Conservation (phyloP, 1,140 invertebrate genomes). For the Teleogryllus occipitalis region DNA sequence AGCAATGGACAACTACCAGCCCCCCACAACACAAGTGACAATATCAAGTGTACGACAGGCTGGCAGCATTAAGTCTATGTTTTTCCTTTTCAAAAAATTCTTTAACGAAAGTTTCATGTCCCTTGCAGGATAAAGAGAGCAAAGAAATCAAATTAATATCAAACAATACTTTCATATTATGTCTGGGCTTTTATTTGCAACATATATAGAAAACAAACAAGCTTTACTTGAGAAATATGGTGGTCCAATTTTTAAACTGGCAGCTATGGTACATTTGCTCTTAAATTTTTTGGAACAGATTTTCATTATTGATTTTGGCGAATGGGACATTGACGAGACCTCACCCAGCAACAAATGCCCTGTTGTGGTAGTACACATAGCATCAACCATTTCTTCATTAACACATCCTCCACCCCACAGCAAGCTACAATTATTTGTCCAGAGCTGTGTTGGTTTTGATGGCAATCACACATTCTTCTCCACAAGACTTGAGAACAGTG, state of each 20-base stretch:
- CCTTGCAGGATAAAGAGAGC: neutral
- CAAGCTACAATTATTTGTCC: slow-evolving; percentile 65
- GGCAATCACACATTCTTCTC: slow-evolving; percentile 88
- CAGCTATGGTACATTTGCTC: slow-evolving; percentile 15
- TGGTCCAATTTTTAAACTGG: slow-evolving; percentile 14
- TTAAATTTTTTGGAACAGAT: slow-evolving; percentile 6
- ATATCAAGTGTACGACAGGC: neutral
- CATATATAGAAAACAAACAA: slow-evolving; percentile 19
- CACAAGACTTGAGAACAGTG: slow-evolving; percentile 84
- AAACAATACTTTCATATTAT: neutral
- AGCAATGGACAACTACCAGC: neutral
- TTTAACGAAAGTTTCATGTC: neutral
- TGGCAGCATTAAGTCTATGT: neutral
- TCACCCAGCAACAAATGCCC: slow-evolving; percentile 13
- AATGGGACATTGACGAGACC: slow-evolving; percentile 18
- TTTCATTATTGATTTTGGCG: slow-evolving; percentile 10
- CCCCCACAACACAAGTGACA: neutral
- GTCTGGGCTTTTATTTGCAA: neutral
- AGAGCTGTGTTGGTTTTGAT: slow-evolving; percentile 87
- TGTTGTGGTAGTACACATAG: slow-evolving; percentile 18
- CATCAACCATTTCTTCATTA: slow-evolving; percentile 14
- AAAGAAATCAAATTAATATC: neutral
- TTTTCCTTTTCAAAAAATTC: no score
- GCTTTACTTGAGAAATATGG: slow-evolving; percentile 12
- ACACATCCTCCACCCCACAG: slow-evolving; percentile 8